Percentiles rank a stretch among this genome's conserved stretches.
Conservation (phyloP, 2,113 vertebrate genomes). For the Callithrix jacchus region DNA sequence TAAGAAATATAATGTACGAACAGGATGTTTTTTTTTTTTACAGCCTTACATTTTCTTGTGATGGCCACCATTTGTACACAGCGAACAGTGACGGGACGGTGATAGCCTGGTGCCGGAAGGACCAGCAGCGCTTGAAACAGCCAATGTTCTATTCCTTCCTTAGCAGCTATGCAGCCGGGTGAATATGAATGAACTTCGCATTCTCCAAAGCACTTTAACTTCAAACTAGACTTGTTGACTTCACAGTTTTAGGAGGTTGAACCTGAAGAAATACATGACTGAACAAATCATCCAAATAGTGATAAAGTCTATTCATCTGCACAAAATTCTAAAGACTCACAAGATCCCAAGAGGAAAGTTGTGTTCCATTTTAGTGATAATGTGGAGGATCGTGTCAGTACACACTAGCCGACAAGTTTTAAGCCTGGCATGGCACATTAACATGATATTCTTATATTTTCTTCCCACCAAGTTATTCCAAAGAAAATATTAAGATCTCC, state of each 20-base stretch:
- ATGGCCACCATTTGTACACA: slow-evolving; percentile 98
- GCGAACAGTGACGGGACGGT: slow-evolving; percentile 96
- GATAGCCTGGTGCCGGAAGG: slow-evolving; percentile 97
- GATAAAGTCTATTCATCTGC: neutral
- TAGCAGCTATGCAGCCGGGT: slow-evolving; percentile 96
- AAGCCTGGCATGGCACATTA: slow-evolving; percentile 67
- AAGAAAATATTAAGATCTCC: neutral
- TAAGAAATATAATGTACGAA: neutral
- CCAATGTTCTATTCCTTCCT: slow-evolving; percentile 99
- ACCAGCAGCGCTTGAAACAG: slow-evolving; percentile 97
- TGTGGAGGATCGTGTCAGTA: slow-evolving; percentile 44
- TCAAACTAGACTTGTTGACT: neutral
- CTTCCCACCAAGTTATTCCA: slow-evolving; percentile 46
- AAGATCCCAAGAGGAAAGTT: slow-evolving; percentile 53
- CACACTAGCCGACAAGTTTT: slow-evolving; percentile 50
- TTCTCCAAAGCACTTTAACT: slow-evolving; percentile 71
- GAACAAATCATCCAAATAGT: neutral
- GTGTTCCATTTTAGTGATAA: slow-evolving; percentile 37
- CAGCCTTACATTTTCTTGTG: slow-evolving; percentile 98
- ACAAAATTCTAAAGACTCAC: slow-evolving; percentile 52
- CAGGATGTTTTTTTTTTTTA: neutral
- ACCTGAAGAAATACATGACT: slow-evolving; percentile 51
- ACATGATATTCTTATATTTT: slow-evolving; percentile 54
- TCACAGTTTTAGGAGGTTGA: slow-evolving; percentile 60
- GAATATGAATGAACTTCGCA: slow-evolving; percentile 42